A percentile compares a stretch with the other conserved stretches of the same genome.
These are phyloP conservation scores for Limnephilus marmoratus DNA, from an alignment of 2,888 invertebrate species.

Conservation along the genomic window DNA sequence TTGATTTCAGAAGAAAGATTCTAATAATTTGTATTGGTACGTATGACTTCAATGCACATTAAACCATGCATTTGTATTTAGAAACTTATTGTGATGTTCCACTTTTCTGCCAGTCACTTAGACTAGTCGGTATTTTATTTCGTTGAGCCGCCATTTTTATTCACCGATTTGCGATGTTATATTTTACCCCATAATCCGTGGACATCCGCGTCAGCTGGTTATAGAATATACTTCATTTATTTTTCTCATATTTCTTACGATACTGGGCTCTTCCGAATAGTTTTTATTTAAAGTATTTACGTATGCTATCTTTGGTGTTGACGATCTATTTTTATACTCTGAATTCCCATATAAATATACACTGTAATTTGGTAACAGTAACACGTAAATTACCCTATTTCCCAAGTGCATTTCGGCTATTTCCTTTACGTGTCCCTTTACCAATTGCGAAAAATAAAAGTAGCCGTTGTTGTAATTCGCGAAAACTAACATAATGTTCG, in stretches of 20 bases:
- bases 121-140: background rate
- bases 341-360: slow-evolving; percentile 17
- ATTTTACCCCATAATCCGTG: slow-evolving; percentile 33
- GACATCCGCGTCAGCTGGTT: slow-evolving; percentile 30
- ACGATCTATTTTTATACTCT: slow-evolving; percentile 34
- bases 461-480: background rate
- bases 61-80: background rate
- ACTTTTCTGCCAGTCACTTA: slow-evolving; percentile 6
- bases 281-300: background rate
- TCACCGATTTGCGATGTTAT: slow-evolving; percentile 8
- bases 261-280: background rate
- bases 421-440: background rate
- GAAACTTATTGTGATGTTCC: background rate
- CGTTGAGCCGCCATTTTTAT: slow-evolving; percentile 48
- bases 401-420: slow-evolving; percentile 13
- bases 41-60: background rate
- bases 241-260: background rate
- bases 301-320: slow-evolving; percentile 30
- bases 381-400: slow-evolving; percentile 58
- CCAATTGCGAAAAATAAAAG: background rate
- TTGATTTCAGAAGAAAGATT: slow-evolving; percentile 21
- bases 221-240: background rate
- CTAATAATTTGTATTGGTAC: slow-evolving; percentile 32
- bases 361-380: slow-evolving; percentile 45
- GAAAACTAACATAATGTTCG: background rate